These are phyloP conservation scores for Danionella dracula DNA, from an alignment of 2,797 vertebrate genomes.

Conservation along the genomic window DNA sequence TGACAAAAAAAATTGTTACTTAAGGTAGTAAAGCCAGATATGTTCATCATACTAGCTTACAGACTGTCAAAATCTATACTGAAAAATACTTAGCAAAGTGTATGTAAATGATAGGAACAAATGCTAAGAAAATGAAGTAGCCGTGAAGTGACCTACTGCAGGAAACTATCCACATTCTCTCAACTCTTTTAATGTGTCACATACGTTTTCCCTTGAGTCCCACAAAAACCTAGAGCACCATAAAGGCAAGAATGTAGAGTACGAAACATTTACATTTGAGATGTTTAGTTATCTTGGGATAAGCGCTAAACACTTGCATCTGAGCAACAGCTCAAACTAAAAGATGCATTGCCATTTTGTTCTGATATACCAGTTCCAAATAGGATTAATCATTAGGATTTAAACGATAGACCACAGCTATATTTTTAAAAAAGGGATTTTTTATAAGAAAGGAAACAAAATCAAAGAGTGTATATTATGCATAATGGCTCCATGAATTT, in stretches of 20 bases:
- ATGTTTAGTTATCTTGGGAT: neutral
- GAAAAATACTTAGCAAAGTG: too few relatives aligned
- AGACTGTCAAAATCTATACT: too few relatives aligned
- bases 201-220: neutral
- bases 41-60: too few relatives aligned
- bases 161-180: neutral
- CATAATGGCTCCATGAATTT: neutral
- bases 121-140: neutral
- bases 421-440: neutral
- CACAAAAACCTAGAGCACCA: neutral
- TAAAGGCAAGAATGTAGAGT: neutral
- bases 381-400: neutral
- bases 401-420: neutral
- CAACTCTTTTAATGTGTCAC: neutral
- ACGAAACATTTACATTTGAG: neutral
- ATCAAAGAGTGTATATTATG: neutral
- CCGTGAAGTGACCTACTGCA: neutral
- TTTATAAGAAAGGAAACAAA: too few relatives aligned
- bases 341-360: too few relatives aligned
- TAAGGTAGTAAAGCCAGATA: too few relatives aligned
- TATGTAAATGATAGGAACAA: too few relatives aligned
- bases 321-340: neutral
- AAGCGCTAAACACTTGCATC: neutral
- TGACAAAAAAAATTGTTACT: too few relatives aligned
- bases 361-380: neutral